Conservation (phyloP, 1,140 invertebrate genomes). For the Euura saliciscinereae region DNA sequence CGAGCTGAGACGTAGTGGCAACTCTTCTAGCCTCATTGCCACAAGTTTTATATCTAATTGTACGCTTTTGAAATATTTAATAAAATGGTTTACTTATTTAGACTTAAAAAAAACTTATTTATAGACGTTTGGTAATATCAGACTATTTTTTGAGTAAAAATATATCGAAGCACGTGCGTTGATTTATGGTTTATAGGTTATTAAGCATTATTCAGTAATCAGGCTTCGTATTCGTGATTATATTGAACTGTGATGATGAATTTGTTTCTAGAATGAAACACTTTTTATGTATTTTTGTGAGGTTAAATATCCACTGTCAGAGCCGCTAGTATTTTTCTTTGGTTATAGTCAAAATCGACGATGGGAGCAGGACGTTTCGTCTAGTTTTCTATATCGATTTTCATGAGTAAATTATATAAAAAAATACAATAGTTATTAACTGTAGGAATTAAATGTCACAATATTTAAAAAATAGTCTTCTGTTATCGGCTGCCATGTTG, state of each 20-base stretch:
- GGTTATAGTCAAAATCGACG: not conserved
- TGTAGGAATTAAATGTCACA: not conserved
- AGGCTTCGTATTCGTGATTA: not conserved
- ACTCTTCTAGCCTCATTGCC: conserved; percentile 61
- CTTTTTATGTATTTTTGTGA: not conserved
- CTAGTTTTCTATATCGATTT: not conserved
- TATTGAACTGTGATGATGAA: no score
- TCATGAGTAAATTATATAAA: not conserved
- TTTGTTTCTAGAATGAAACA: no score
- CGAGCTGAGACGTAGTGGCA: conserved; percentile 62
- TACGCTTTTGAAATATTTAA: not conserved
- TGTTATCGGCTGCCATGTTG: conserved; percentile 2
- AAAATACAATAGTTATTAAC: not conserved
- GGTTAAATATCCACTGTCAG: not conserved
- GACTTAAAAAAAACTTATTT: not conserved
- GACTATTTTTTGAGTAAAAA: not conserved
- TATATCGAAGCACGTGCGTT: not conserved
- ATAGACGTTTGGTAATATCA: not conserved
- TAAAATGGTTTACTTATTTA: not conserved
- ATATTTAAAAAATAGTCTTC: conserved; percentile 1
- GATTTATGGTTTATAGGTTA: no score
- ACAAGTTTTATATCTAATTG: not conserved
- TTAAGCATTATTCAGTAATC: not conserved
- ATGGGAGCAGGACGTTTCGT: not conserved
- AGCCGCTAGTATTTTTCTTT: not conserved